phyloP scores from a whole-genome alignment of 2,797 vertebrate species.

The Meriones psammophilus region DNA sequence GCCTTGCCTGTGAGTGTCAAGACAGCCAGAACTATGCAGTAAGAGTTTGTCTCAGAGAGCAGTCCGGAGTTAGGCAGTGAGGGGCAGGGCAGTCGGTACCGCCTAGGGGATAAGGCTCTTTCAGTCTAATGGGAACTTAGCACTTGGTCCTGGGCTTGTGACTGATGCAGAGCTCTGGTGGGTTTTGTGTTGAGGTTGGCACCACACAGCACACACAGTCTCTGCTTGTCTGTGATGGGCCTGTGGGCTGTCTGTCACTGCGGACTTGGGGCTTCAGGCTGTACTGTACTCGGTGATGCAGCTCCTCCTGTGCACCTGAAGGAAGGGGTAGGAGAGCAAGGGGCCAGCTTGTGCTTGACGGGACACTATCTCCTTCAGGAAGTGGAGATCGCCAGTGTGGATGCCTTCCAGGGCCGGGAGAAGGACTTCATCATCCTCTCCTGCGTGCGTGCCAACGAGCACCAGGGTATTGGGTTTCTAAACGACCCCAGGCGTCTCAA shows the following conservation, averaged over 20 bases:
- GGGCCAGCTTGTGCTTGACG: not conserved
- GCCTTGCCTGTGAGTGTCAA: not conserved
- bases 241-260: not conserved
- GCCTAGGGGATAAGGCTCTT: not conserved
- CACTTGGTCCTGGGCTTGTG: not conserved
- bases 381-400: constrained; percentile 99
- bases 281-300: not conserved
- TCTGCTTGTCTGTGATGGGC: no score
- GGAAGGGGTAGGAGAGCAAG: not conserved
- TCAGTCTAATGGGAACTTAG: not conserved
- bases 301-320: not conserved
- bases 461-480: constrained; percentile 98
- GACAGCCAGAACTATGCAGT: not conserved
- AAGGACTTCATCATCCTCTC: constrained; percentile 99
- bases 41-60: not conserved
- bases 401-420: constrained; percentile 98
- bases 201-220: not conserved
- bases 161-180: no score
- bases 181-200: not conserved
- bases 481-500: constrained; percentile 98
- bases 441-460: constrained; percentile 98
- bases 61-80: not conserved
- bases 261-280: not conserved
- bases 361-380: constrained; percentile 88
- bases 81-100: not conserved